Evolutionary conservation across 37 sponge, comb jelly and placozoan genomes (phyloP).

Genomic region (Diacarnus erythraeanus): DNA sequence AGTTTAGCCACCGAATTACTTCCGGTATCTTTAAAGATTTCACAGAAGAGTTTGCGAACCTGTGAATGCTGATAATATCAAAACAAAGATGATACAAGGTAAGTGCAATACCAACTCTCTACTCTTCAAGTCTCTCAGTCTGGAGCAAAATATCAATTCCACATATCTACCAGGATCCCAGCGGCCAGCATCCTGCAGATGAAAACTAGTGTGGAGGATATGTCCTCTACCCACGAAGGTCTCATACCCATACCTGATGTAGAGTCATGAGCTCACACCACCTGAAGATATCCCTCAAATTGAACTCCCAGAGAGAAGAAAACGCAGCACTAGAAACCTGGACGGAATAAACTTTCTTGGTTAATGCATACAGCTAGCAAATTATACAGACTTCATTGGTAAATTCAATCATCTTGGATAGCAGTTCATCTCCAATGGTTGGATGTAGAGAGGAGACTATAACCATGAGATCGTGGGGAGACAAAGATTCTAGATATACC

Average conservation of each 20-base stretch:
- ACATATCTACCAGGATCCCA: constrained; percentile 69
- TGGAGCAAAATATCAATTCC: constrained; percentile 43
- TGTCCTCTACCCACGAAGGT: background rate
- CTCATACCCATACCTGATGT: constrained; percentile 34
- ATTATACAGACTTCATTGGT: constrained; percentile 64
- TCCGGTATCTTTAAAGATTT: background rate
- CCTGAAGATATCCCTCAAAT: constrained; percentile 89
- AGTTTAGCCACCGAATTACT: constrained; percentile 2
- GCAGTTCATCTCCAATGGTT: constrained; percentile 16
- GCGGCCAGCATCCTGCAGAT: background rate
- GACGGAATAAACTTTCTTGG: no score
- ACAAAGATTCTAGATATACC: constrained; percentile 85
- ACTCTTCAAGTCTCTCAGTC: constrained; percentile 42
- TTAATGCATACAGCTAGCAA: background rate
- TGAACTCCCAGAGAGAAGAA: constrained; percentile 89
- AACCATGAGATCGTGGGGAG: constrained; percentile 66
- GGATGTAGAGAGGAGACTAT: constrained; percentile 68
- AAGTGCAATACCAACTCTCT: constrained; percentile 35
- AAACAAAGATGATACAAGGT: background rate
- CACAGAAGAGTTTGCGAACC: background rate
- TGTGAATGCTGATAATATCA: background rate
- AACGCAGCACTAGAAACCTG: no score
- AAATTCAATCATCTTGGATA: constrained; percentile 80
- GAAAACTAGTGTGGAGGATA: background rate
- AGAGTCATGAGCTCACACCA: constrained; percentile 90